Evolutionary conservation across 1,140 invertebrate species (phyloP), one percentile per base, ranked within the genome.

Genomic region (Meteorus sp.): DNA sequence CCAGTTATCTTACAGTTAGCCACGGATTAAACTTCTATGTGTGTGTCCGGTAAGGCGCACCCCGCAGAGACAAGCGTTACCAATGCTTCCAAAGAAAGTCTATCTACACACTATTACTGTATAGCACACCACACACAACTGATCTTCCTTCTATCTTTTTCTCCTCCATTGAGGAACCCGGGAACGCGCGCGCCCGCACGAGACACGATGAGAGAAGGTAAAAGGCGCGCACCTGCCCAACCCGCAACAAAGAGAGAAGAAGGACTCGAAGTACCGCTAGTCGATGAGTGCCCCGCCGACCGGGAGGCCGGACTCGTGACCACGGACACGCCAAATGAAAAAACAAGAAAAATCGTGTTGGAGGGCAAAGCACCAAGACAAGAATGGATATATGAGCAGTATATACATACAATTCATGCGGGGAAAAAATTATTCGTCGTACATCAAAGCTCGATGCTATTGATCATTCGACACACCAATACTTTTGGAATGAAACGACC

Each of bases 1-100:
- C 56, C 51, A 60, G 63, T 70, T 65, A 67, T 65, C 66, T 68
- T 70, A 70, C 68, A 70, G 68, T 70, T 70, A 68, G 62, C 68
- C 64, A 63, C 63, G 61, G 56, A 59, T 62, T 62, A 62, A 62
- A 54, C 58, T 56, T 59, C 51, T 52, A 51, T 63, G 56, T 50
- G n/a, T n/a, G n/a, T n/a, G n/a, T n/a, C n/a, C n/a, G n/a, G n/a
- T n/a, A n/a, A 19, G 35, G 35, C 43, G 43, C 53, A 37, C 39
- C 45, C 45, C 48, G 45, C 47, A 27, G 59, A 56, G 59, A 39
- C n/a, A n/a, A n/a, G 15, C 45, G 35, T 54, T 44, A 50, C 56
- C 44, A 52, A 65, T 62, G 59, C 62, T 60, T 59, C 61, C 45
- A 68, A 68, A 64, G 66, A 63, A 60, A 66, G 58, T 37, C 52